Evolutionary conservation across 1,140 invertebrate genomes (phyloP).

Genomic region (Heliothis subflexa): DNA sequence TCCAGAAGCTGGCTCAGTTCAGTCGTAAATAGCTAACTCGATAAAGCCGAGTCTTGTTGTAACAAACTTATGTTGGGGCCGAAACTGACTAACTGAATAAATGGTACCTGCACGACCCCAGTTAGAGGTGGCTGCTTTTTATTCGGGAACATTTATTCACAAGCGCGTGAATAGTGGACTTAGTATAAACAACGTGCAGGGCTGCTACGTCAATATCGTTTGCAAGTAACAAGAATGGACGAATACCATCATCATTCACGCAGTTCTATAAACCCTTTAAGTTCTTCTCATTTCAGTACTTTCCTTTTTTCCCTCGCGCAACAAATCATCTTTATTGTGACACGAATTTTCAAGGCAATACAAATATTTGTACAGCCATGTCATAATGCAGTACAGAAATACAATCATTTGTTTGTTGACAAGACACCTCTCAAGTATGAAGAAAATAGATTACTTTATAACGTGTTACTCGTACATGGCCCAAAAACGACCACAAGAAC

Average conservation of each 20-base stretch:
- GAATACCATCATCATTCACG: too few relatives aligned
- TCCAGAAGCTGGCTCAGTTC: constrained; percentile 2
- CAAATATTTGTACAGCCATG: too few relatives aligned
- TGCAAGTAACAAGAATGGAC: background rate
- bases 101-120: constrained; percentile 37
- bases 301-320: too few relatives aligned
- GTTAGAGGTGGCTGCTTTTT: constrained; percentile 27
- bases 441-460: background rate
- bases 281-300: too few relatives aligned
- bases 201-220: background rate
- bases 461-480: constrained; percentile 6
- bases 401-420: background rate
- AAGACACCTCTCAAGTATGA: background rate
- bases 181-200: constrained; percentile 26
- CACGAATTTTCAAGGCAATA: too few relatives aligned
- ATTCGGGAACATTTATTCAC: constrained; percentile 30
- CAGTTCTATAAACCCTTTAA: too few relatives aligned
- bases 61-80: constrained; percentile 34
- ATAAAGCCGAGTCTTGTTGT: constrained; percentile 40
- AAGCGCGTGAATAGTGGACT: constrained; percentile 26
- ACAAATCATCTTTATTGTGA: too few relatives aligned
- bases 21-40: constrained; percentile 28
- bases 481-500: constrained; percentile 5
- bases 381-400: background rate
- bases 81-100: constrained; percentile 44